These are phyloP conservation scores for Petrocephalus zakoni DNA, from an alignment of 2,113 vertebrate genomes.

Conservation along the genomic window DNA sequence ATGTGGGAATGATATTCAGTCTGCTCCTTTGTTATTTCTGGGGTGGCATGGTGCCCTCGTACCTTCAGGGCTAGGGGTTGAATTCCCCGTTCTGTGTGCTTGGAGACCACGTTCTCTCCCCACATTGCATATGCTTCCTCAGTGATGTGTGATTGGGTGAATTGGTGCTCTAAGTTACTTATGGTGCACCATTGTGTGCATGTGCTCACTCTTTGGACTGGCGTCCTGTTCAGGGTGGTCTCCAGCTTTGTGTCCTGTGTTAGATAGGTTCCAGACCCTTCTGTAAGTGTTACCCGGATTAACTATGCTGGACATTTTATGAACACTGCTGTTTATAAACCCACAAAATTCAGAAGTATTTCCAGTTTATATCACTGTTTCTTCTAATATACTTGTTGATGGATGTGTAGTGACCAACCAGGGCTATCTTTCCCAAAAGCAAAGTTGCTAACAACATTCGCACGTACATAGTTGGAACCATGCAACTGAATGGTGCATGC, in stretches of 20 bases:
- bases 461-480: background rate
- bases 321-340: background rate
- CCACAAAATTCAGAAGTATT: background rate
- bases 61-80: too few relatives aligned
- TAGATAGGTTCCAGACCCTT: background rate
- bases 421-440: background rate
- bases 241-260: background rate
- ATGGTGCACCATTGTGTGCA: background rate
- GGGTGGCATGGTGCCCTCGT: too few relatives aligned
- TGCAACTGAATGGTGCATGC: background rate
- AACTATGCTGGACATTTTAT: background rate
- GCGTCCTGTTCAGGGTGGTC: background rate
- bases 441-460: background rate
- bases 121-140: background rate
- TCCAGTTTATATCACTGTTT: background rate
- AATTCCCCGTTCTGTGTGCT: background rate
- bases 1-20: background rate
- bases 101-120: background rate
- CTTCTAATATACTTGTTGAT: background rate
- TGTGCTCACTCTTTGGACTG: background rate
- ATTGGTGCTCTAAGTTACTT: background rate
- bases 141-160: background rate
- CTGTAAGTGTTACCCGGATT: background rate
- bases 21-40: too few relatives aligned
- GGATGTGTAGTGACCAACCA: background rate